Percentiles rank a stretch among this genome's conserved stretches.
phyloP scores from a whole-genome alignment of 1,140 invertebrate genomes.

The Coelopa frigida region DNA sequence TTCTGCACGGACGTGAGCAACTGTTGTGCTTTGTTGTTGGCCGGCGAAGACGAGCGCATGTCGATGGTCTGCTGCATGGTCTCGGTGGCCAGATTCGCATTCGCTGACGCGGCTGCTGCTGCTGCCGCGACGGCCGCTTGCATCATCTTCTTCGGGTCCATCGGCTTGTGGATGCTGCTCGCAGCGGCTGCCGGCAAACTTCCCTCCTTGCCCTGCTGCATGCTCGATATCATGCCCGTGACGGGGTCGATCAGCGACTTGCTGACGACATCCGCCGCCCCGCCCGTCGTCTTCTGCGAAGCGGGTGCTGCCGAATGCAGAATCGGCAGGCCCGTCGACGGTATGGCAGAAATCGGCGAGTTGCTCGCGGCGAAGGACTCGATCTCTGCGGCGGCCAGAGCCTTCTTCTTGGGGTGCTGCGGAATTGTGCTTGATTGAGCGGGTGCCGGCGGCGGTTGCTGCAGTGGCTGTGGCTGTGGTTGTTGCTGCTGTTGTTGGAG shows the following conservation, averaged over 20 bases:
- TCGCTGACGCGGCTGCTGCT: conserved; percentile 15
- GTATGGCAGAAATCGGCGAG: conserved; percentile 19
- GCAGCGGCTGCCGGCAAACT: conserved; percentile 25
- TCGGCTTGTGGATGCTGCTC: neutral
- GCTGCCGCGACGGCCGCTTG: conserved; percentile 25
- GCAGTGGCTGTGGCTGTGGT: neutral
- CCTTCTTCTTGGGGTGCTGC: conserved; percentile 41
- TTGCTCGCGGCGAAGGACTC: conserved; percentile 32
- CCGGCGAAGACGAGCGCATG: conserved; percentile 2
- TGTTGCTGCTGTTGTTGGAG: conserved; percentile 2
- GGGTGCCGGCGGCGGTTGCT: conserved; percentile 11
- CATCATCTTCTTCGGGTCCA: conserved; percentile 14
- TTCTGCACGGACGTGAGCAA: too few relatives aligned
- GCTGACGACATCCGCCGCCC: conserved; percentile 36
- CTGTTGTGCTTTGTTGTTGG: neutral
- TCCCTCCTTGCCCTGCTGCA: conserved; percentile 60
- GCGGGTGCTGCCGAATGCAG: conserved; percentile 35
- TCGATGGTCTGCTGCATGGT: neutral
- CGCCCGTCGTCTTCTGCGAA: conserved; percentile 36
- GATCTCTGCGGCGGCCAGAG: conserved; percentile 38
- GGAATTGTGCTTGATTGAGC: conserved; percentile 25
- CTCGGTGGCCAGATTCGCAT: conserved; percentile 5
- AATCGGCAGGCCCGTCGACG: conserved; percentile 26
- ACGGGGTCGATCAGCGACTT: conserved; percentile 63
- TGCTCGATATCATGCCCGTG: conserved; percentile 63